Evolutionary conservation across 2,888 invertebrate genomes (phyloP), one percentile per base, ranked within the genome.

Genomic region (Stenurella melanura): DNA sequence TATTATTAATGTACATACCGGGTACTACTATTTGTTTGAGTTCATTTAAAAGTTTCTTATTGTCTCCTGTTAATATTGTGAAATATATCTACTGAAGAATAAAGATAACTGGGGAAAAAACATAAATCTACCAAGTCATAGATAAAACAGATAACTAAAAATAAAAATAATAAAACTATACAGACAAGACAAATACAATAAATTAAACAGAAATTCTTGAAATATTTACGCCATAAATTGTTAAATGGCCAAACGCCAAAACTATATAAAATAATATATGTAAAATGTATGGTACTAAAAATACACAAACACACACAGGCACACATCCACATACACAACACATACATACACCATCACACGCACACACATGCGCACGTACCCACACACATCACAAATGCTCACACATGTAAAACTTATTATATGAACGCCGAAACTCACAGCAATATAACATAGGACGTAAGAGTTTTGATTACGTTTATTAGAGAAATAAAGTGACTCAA

Each of bases 171-270:
- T 10, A 30, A 61, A 61, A 30, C 21, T 15, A 60, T 4, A 63
- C 63, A 63, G 63, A 63, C 42, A 64, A 64, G 38, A 64, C 64
- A 64, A 64, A 42, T 64, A 64, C 42, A 64, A 42, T 64, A 64
- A 64, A 64, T 64, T 64, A 64, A 64, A 64, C n/a, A 63, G 42
- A 64, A 64, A 64, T 64, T 38, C 64, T 64, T 70, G 21, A 63
- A 38, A 69, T 75, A 76, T 78, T 71, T 73, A 74, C 74, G 72
- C 80, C 83, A 82, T 82, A 79, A 80, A 82, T 80, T 83, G 81
- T 79, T 77, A 74, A 76, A 78, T 79, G 78, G 81, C 82, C 71
- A 57, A 77, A 61, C 76, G 82, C 81, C 81, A 82, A 81, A 64
- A 80, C 76, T 81, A 79, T 78, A 80, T 68, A 76, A 74, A 76